phyloP scores from a whole-genome alignment of 2,888 invertebrate genomes.

The Synanthedon formicaeformis region DNA sequence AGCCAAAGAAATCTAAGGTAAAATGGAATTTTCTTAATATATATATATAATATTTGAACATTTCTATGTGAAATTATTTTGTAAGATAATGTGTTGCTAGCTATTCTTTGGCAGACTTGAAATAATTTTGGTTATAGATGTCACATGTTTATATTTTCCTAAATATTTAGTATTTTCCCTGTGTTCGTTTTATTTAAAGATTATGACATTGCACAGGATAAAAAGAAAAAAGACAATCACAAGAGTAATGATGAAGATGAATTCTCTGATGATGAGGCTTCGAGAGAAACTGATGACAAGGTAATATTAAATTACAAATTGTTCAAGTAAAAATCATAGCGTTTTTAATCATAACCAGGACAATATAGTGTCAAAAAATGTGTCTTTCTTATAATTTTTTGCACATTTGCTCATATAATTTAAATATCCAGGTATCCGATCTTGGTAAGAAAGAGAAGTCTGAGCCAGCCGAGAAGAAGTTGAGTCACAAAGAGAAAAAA shows the following conservation, averaged over 20 bases:
- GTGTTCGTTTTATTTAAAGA: no score
- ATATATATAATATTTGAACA: no score
- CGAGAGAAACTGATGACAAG: constrained; percentile 29
- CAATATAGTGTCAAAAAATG: no score
- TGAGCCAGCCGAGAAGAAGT: constrained; percentile 75
- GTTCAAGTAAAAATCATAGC: neutral
- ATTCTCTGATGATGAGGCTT: constrained; percentile 20
- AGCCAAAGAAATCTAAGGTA: constrained; percentile 29
- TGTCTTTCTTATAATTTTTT: no score
- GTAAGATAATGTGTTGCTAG: no score
- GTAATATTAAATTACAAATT: constrained; percentile 12
- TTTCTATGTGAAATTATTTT: no score
- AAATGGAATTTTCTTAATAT: neutral
- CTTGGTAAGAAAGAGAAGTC: constrained; percentile 13
- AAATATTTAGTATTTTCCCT: no score
- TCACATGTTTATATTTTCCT: no score
- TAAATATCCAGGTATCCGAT: constrained; percentile 20
- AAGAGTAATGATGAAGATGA: constrained; percentile 21
- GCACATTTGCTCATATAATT: no score
- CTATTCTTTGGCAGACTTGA: no score
- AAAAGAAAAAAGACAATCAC: constrained; percentile 24
- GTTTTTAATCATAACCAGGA: no score
- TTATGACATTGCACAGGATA: constrained; percentile 18
- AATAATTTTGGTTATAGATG: no score
- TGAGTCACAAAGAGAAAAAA: constrained; percentile 93